phyloP scores from a whole-genome alignment of 2,113 vertebrate species.

The Seriola rivoliana region DNA sequence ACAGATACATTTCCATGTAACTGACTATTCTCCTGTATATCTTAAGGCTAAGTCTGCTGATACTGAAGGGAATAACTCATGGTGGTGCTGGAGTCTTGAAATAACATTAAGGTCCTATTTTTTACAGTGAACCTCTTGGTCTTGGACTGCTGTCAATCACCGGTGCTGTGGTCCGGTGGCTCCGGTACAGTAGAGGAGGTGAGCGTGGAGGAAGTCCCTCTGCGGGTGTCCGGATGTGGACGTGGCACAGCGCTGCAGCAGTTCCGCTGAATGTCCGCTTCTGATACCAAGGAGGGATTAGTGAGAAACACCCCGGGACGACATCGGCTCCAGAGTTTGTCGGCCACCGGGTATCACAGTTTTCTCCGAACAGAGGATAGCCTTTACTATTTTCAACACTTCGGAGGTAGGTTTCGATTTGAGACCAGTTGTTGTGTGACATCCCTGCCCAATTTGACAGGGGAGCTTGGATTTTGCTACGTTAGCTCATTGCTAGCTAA shows the following conservation, averaged over 20 bases:
- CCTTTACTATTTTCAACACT: slow-evolving; percentile 48
- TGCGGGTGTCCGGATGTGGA: slow-evolving; percentile 82
- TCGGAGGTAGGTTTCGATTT: slow-evolving; percentile 73
- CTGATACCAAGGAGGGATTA: slow-evolving; percentile 81
- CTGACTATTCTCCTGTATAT: too few species aligned
- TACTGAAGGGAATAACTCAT: too few species aligned
- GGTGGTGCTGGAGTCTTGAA: too few species aligned
- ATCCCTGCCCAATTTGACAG: slow-evolving; percentile 17
- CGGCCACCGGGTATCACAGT: slow-evolving; percentile 43
- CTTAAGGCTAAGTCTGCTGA: too few species aligned
- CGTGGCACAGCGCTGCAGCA: slow-evolving; percentile 84
- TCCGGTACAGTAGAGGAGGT: not conserved
- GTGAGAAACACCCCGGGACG: slow-evolving; percentile 72
- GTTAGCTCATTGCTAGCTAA: slow-evolving; percentile 53
- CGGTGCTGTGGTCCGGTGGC: not conserved
- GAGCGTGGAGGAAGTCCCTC: slow-evolving; percentile 47
- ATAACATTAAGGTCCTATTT: not conserved
- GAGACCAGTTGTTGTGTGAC: not conserved
- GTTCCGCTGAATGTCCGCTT: slow-evolving; percentile 85
- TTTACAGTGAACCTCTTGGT: not conserved
- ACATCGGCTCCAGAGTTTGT: slow-evolving; percentile 60
- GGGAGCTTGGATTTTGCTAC: slow-evolving; percentile 23
- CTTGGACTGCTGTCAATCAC: not conserved
- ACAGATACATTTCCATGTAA: too few species aligned
- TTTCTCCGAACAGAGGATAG: slow-evolving; percentile 45